A percentile compares a stretch with the other conserved stretches of the same genome.
Evolutionary conservation across 2,888 invertebrate genomes (phyloP).

Genomic region (Polyommatus icarus): DNA sequence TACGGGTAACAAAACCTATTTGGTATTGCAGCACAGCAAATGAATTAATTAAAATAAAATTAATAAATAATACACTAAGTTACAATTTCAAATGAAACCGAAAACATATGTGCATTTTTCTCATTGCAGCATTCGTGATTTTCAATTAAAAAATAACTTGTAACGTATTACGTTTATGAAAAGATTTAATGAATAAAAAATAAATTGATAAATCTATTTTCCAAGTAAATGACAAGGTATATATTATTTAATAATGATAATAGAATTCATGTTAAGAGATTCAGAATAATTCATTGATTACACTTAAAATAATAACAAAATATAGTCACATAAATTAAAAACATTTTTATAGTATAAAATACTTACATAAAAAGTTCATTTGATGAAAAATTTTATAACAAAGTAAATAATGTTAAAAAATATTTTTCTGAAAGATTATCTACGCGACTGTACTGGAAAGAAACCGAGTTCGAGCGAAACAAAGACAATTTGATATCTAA

Average conservation of each 20-base stretch:
- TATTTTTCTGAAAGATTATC: not conserved
- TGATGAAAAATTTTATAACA: not conserved
- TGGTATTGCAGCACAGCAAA: constrained; percentile 5
- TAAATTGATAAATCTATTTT: not conserved
- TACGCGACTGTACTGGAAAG: not conserved
- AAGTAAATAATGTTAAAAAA: not conserved
- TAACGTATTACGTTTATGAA: not conserved
- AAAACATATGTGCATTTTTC: not conserved
- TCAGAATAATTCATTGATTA: not conserved
- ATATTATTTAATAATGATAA: not conserved
- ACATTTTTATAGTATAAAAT: not conserved
- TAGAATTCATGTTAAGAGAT: not conserved
- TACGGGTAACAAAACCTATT: constrained; percentile 18
- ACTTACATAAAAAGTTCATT: not conserved
- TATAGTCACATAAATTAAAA: constrained; percentile 2
- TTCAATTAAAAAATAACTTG: not conserved
- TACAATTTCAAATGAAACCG: not conserved
- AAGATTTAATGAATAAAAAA: not conserved
- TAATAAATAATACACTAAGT: not conserved
- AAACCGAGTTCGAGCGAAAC: not conserved
- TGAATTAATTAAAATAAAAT: constrained; percentile 2
- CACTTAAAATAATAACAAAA: not conserved
- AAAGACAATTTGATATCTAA: not conserved
- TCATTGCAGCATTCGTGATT: not conserved
- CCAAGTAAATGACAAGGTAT: not conserved